Evolutionary conservation across 2,113 vertebrate genomes (phyloP), one percentile per base, ranked within the genome.

Genomic region (Heterotis niloticus): DNA sequence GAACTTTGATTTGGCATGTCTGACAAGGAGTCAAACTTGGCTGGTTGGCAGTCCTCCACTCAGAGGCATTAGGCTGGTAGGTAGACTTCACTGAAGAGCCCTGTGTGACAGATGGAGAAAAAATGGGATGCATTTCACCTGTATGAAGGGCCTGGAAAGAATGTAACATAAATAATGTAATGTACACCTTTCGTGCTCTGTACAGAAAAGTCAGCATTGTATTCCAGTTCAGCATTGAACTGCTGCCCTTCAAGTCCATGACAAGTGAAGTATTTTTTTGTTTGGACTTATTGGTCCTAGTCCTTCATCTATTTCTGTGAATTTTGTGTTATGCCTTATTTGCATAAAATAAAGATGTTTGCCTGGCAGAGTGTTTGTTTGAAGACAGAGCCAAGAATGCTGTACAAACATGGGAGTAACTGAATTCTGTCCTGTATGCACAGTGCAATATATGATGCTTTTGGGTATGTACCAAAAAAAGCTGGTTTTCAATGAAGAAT

Each of bases 321-420:
- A 24, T 66, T 72, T 72, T 24, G 10, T 34, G 51, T 72, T 72
- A n/a, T 11, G 52, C 12, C n/a, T 54, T 72, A 54, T 72, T 72
- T 72, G 29, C 69, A 54, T 72, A 24, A 71, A 52, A 54, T n/a
- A 18, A 10, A 7, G 29, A 71, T 71, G 44, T 54, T n/a, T 54
- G 69, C 44, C n/a, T 34, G 69, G 44, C 69, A 71, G n/a, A 51
- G 13, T 11, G n/a, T 71, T 54, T 71, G 12, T 72, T 24, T 23
- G 34, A 24, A 72, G n/a, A 72, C 23, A 52, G 54, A 54, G n/a
- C 52, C 52, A 51, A 52, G 69, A 72, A 54, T 72, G 23, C 11
- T 51, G 7, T 52, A 72, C 17, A 44, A 44, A 51, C 51, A 44
- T 70, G 29, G 69, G 34, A 72, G 44, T 52, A 34, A 7, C 23